Conservation (phyloP, 1,140 invertebrate genomes). For the Gonioctena quinquepunctata region DNA sequence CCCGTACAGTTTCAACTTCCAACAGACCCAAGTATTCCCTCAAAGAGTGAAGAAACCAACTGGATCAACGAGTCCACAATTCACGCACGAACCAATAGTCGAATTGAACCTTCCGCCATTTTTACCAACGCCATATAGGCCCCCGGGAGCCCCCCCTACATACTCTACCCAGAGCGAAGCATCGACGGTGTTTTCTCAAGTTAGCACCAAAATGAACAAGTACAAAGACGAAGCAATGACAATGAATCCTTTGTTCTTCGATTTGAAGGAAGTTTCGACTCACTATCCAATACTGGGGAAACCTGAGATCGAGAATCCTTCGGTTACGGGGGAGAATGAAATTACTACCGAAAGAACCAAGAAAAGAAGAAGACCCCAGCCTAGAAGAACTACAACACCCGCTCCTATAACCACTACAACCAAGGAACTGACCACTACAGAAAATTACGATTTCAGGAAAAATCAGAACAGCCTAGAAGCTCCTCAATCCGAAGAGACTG, state of each 20-base stretch:
- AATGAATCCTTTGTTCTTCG: constrained; percentile 42
- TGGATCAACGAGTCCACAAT: constrained; percentile 2
- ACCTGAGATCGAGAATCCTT: constrained; percentile 16
- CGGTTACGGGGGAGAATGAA: constrained; percentile 25
- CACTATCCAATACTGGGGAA: constrained; percentile 52
- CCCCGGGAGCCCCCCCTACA: constrained; percentile 42
- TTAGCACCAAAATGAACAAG: constrained; percentile 38
- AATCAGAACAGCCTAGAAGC: constrained; percentile 19
- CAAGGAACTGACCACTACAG: constrained; percentile 34
- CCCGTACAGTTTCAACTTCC: constrained; percentile 27
- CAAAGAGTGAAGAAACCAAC: constrained; percentile 4
- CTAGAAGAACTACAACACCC: constrained; percentile 39
- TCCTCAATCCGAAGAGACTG: constrained; percentile 22
- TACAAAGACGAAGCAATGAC: constrained; percentile 25
- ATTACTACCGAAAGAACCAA: constrained; percentile 37
- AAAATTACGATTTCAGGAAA: constrained; percentile 39
- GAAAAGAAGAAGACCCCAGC: constrained; percentile 32
- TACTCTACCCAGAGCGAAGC: constrained; percentile 50
- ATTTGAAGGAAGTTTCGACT: constrained; percentile 53
- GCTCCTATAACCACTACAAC: constrained; percentile 40
- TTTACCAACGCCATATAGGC: constrained; percentile 52
- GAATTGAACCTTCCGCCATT: constrained; percentile 40
- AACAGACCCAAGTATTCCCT: constrained; percentile 7
- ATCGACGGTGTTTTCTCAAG: constrained; percentile 47
- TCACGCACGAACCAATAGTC: constrained; percentile 24